Evolutionary conservation across 2,113 vertebrate genomes (phyloP), one percentile per base, ranked within the genome.

Genomic region (Choloepus hoffmanni): DNA sequence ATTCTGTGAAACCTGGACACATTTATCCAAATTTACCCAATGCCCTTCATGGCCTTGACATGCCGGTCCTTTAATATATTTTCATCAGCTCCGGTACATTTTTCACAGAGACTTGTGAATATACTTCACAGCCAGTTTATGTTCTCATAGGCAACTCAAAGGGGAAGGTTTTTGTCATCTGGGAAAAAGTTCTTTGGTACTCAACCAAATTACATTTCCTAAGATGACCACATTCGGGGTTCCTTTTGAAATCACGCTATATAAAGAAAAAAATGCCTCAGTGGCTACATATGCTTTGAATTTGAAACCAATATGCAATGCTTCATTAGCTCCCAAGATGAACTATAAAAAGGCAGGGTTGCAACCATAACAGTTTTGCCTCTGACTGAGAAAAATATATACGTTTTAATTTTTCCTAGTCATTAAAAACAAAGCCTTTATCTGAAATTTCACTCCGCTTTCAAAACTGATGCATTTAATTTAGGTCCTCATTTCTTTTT

Each of bases 11-110:
- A 92, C 90, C 82, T 73, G 95, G 91, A 77, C 88, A 93, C 95
- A 98, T 98, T 97, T 96, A 97, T 97, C 97, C 97, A 96, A 92
- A 98, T 98, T 98, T 97, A 48, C 94, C 87, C 95, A 86, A 45
- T 94, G 95, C 76, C 96, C 89, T 97, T 97, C 95, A 92, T 95
- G 98, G 97, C 79, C n/a, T 90, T 96, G 95, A 96, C 89, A 95
- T 83, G 45, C n/a, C 93, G 93, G 28, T 11, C 26, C 96, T 98
- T 97, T 93, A 58, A 97, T 97, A 78, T 85, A 90, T 97, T 98
- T 98, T 96, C 94, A 85, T 97, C 97, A 96, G 92, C 81, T 95
- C 16, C 26, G 81, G 2, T 77, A 73, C 89, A 81, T 86, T 95
- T 63, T 97, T 97, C 90, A 48, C 16, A 76, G 50, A 92, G 96